Base-by-base conservation (phyloP, 2,888 invertebrate species). In the Nipponacmea schrenckii region DNA sequence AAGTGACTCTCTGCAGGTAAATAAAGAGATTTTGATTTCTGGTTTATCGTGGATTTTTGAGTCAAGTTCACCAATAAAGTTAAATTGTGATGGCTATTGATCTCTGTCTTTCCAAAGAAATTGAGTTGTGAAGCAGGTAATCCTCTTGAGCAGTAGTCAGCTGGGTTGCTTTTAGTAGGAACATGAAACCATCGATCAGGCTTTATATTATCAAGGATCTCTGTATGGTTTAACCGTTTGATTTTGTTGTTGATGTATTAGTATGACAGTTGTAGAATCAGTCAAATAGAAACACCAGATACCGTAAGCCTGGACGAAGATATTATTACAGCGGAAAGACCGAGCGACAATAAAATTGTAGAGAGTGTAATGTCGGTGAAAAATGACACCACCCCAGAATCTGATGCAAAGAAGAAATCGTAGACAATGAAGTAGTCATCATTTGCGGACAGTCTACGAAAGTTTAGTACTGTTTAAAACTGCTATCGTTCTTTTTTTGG, bases 181-280 rank as follows among this genome's bases (percentile, higher is more conserved):
- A 50, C 50, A 50, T 50, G n/a, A 17, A 39, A 15, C 46, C 65
- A 45, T 44, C 24, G n/a, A 24, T 27, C 14, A 65, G 45, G 24
- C 24, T 4, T 39, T 44, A 8, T 65, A 39, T 14, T 15, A 15
- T 65, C 65, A n/a, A 39, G 65, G 14, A 65, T 65, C 44, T 65
- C 65, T 39, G 45, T 44, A 14, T 15, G 15, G 10, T 31, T 39
- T 7, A 65, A 65, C 5, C 39, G 31, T 27, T 65, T 65, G 27
- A 39, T 45, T 27, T 31, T 24, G n/a, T 65, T 65, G 39, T 65
- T 65, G 24, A 65, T 44, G 10, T 65, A 65, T 46, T 65, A n/a
- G 65, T 1, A 65, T 27, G 12, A 65, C 65, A 17, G 44, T 50
- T 17, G 50, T 50, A 14, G 50, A 50, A 50, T 50, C n/a, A n/a